Evolutionary conservation across 2,888 invertebrate genomes (phyloP), one percentile per base, ranked within the genome.

Genomic region (Cosmia trapezina): DNA sequence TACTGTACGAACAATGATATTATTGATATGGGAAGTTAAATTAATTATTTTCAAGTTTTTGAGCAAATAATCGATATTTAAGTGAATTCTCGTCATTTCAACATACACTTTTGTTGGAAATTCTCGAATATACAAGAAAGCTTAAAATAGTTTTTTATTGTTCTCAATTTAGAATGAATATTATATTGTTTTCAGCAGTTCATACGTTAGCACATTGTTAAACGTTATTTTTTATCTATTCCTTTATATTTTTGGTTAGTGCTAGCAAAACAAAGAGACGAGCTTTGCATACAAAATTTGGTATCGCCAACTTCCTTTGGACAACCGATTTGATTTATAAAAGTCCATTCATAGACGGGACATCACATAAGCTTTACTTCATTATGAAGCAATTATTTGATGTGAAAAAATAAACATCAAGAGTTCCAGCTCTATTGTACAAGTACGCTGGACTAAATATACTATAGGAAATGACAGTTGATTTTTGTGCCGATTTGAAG

Each of bases 171-270:
- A 89, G 88, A 91, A 90, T 87, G 79, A 89, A 87, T 80, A 86
- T 87, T 83, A 86, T 72, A 79, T 78, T 72, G 72, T 78, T 84
- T 81, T 76, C 70, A 53, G 66, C 59, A 61, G 56, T 73, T 73
- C 43, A 56, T 63, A 70, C 67, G 88, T 92, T 91, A 91, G 90
- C 88, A 90, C 87, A 87, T 81, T 86, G 86, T 90, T 90, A 90
- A 83, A 83, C 62, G 51, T 78, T 84, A 72, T 71, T 70, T 69
- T 73, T 70, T 61, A 59, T 64, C 17, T 43, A 37, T 66, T 70
- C 60, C 47, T 65, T 64, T 69, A 65, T 67, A 56, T 66, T 61
- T 61, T 73, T 70, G 70, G 64, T 72, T 83, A 81, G 80, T 83
- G 81, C 76, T 80, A 82, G 78, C 77, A 70, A 64, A 73, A 22